Percentiles rank a stretch among this genome's conserved stretches.
phyloP scores from a whole-genome alignment of 2,113 vertebrate genomes.

The Dipodomys spectabilis region DNA sequence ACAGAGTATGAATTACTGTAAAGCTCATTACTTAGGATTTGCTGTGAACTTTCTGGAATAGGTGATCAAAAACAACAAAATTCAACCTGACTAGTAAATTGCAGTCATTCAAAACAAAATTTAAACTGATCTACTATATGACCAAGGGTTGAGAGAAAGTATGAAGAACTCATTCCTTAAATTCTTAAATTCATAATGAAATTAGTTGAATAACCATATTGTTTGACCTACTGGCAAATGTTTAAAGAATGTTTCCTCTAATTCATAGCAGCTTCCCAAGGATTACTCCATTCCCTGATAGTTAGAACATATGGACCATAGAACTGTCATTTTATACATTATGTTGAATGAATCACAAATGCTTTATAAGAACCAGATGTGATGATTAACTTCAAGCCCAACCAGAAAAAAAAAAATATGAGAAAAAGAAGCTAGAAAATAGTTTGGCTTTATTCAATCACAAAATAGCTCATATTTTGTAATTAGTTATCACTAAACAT shows the following conservation, averaged over 20 bases:
- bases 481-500: background rate
- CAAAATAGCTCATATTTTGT: background rate
- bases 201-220: background rate
- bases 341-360: constrained; percentile 13
- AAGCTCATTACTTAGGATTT: background rate
- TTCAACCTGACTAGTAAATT: constrained; percentile 35
- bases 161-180: background rate
- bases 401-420: background rate
- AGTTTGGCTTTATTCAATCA: background rate
- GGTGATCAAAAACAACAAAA: constrained; percentile 54
- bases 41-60: constrained; percentile 5
- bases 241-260: constrained; percentile 43
- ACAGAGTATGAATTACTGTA: background rate
- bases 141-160: background rate
- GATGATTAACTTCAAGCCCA: background rate
- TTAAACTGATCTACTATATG: background rate
- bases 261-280: constrained; percentile 44
- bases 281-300: constrained; percentile 16
- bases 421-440: background rate
- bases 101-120: constrained; percentile 46
- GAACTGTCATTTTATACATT: constrained; percentile 9
- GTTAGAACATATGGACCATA: background rate
- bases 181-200: background rate
- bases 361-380: constrained; percentile 67
- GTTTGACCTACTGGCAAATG: background rate